These are phyloP conservation scores for Imbricaverruca yamaguchii DNA, from an alignment of 2,888 invertebrate genomes.

Conservation along the genomic window DNA sequence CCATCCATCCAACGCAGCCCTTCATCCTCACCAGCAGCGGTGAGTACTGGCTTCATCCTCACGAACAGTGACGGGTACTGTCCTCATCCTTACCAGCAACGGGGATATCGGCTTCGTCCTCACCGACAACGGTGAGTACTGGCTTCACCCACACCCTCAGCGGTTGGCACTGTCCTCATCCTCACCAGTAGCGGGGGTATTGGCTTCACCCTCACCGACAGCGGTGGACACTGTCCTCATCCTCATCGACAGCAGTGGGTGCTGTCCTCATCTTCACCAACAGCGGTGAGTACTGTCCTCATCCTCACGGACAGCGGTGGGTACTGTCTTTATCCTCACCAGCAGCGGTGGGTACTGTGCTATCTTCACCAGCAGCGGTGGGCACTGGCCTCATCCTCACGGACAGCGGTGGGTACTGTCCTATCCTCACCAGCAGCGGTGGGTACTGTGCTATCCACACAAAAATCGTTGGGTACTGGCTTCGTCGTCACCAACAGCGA, in stretches of 20 bases:
- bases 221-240: conserved; percentile 48
- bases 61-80: not conserved
- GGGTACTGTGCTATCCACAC: too few species aligned
- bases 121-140: too few species aligned
- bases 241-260: conserved; percentile 85
- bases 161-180: conserved; percentile 49
- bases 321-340: too few species aligned
- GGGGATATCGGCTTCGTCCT: not conserved
- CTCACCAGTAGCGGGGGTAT: not conserved
- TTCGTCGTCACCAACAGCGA: not conserved
- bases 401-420: not conserved
- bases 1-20: conserved; percentile 94
- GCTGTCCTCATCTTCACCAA: not conserved
- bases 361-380: conserved; percentile 93
- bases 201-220: too few species aligned
- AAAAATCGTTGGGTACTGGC: conserved; percentile 82
- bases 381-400: too few species aligned
- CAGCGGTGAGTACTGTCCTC: not conserved
- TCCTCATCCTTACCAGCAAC: too few species aligned
- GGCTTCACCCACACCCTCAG: conserved; percentile 80
- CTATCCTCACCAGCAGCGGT: too few species aligned
- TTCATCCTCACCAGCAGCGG: conserved; percentile 94
- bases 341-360: too few species aligned
- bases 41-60: conserved; percentile 39
- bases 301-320: too few species aligned